Base-by-base conservation (phyloP, 2,888 invertebrate species). In the Rugalucina vietnamica region DNA sequence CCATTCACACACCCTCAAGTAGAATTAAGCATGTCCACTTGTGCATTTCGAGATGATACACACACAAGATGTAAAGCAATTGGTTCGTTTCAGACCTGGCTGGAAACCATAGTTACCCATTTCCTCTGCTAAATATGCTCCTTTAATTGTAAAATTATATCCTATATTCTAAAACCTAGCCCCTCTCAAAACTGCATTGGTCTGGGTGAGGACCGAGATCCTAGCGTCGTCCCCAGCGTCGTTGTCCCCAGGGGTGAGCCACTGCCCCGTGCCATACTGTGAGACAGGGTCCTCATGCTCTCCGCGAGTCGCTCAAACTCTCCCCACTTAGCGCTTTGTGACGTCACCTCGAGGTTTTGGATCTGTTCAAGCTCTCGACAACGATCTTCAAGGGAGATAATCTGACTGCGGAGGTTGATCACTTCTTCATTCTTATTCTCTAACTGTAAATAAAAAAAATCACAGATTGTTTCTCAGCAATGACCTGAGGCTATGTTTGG, bases 291-390 rank as follows among this genome's bases (percentile, higher is more conserved):
- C 76, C 93, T 91, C 94, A 95, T 94, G 86, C 92, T 94, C 74
- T 94, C 94, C 0, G 95, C 95, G 73, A 95, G 89, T n/a, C 91
- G 90, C 50, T 92, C 92, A 86, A 95, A 94, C 89, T 95, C 95
- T 65, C 93, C 92, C 95, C 95, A 95, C 79, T 93, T 93, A 88
- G 94, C 94, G 43, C 88, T 91, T 85, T 95, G 94, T 27, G 93
- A 82, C 1, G 91, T 87, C 5, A 88, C 84, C 82, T 94, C 93
- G 36, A 93, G 76, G 0, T 85, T 75, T 39, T 84, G 86, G 12
- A 91, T 37, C 54, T 65, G 39, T n/a, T 85, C 81, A 8, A 85
- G 29, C 43, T 86, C 85, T 54, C 80, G 83, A 14, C 84, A 60
- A 18, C 78, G 57, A 50, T 78, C 78, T 65, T 86, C 88, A 50